Evolutionary conservation across 37 sponge, comb jelly and placozoan species (phyloP).

Genomic region (Axinella damicornis): DNA sequence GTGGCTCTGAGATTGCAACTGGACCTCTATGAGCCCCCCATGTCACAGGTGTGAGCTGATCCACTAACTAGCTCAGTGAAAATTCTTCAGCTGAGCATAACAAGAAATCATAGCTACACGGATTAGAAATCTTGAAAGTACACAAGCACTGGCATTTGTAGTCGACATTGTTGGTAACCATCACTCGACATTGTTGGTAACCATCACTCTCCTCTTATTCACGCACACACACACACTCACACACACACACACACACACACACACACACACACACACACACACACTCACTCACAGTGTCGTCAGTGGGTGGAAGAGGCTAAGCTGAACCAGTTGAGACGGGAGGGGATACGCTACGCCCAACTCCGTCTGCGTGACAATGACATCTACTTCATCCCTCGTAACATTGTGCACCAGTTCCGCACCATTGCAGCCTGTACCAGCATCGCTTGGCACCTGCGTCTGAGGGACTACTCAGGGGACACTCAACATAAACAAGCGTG

Average conservation of each 20-base stretch:
- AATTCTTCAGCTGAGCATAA: neutral
- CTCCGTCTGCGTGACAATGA: conserved; percentile 86
- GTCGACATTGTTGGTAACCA: neutral
- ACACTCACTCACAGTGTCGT: conserved; percentile 75
- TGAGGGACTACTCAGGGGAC: conserved; percentile 52
- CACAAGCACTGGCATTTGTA: too few species aligned
- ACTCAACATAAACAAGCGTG: too few species aligned
- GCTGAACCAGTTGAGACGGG: conserved; percentile 87
- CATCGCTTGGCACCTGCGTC: conserved; percentile 96
- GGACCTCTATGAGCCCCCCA: conserved; percentile 95
- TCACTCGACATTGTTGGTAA: neutral
- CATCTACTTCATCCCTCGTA: conserved; percentile 97
- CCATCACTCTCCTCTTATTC: too few species aligned
- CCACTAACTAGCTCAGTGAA: too few species aligned
- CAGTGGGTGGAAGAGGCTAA: conserved; percentile 98
- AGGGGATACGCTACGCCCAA: conserved; percentile 82
- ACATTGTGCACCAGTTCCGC: conserved; percentile 95
- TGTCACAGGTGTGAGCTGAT: conserved; percentile 86
- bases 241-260: neutral
- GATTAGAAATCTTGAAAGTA: too few species aligned
- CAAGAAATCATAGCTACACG: neutral
- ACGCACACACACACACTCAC: neutral
- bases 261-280: neutral
- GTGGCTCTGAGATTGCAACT: conserved; percentile 81
- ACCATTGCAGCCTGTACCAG: conserved; percentile 91